These are phyloP conservation scores for Eremophila alpestris DNA, from an alignment of 2,797 vertebrate species.

Conservation along the genomic window DNA sequence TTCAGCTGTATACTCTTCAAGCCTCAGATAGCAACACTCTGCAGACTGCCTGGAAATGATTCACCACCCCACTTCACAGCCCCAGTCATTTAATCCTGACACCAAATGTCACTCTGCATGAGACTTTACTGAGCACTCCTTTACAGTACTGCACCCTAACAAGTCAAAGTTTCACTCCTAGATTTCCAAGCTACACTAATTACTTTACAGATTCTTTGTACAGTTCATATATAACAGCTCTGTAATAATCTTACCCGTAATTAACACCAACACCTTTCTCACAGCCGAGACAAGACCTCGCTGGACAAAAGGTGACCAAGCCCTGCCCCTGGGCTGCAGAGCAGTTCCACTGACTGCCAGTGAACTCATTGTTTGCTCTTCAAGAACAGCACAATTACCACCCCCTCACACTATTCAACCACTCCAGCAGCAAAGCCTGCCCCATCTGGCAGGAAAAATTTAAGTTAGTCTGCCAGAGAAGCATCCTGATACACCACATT, in stretches of 20 bases:
- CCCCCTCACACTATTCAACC: not conserved
- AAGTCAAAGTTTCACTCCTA: not conserved
- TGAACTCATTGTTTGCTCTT: not conserved
- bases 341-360: not conserved
- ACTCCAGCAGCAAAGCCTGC: not conserved
- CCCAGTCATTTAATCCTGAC: not conserved
- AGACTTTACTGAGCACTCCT: not conserved
- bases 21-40: constrained; percentile 7
- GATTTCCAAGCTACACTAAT: not conserved
- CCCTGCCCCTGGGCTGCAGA: not conserved
- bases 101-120: not conserved
- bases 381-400: not conserved
- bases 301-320: not conserved
- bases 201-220: not conserved
- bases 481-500: not conserved
- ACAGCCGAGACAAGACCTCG: not conserved
- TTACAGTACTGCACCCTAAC: not conserved
- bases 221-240: not conserved
- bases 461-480: not conserved
- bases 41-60: constrained; percentile 16
- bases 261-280: not conserved
- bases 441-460: not conserved
- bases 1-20: constrained; percentile 16
- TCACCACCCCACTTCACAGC: not conserved
- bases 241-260: not conserved